Base-by-base conservation (phyloP, 2,797 vertebrate species). In the Coilia nasus region DNA sequence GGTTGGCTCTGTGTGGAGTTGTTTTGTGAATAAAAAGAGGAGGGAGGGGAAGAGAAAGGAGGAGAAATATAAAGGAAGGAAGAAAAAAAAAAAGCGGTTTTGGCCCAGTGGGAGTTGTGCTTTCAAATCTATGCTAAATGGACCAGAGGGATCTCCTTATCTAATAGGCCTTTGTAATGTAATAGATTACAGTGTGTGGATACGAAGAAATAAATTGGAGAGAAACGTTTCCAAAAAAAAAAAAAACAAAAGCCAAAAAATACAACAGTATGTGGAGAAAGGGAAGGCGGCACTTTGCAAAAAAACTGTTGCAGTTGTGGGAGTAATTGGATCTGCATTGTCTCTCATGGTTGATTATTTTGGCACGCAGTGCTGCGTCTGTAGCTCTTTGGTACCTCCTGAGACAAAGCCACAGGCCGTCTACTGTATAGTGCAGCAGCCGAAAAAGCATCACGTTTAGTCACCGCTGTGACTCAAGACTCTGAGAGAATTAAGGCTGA, bases 101-200 rank as follows among this genome's bases (percentile, higher is more conserved):
- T 84, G 87, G 81, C 87, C 90, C 90, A 86, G 88, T 91, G 92
- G 92, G 92, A 92, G 91, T 91, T 92, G 90, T 90, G 91, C 90
- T 90, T 91, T 94, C 88, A 94, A 94, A 94, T 92, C 91, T 90
- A 89, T 89, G 90, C 92, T 94, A 94, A 95, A 93, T 88, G 90
- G 91, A 88, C 85, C 86, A 87, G 85, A 87, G 92, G 92, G 93
- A 92, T 90, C 90, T 81, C 83, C 75, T 90, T 92, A 90, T 95
- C 91, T 91, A 83, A 47, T 89, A 88, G 83, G 87, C 81, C 78
- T 92, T 93, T 94, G 91, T 93, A 88, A 89, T 90, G 87, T 88
- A 91, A 94, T 91, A 86, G 91, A 90, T 88, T 91, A 90, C 90
- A 87, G 88, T 90, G 86, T 90, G 86, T 83, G 89, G 86, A 82